Evolutionary conservation across 1,140 invertebrate genomes (phyloP), one percentile per base, ranked within the genome.

Genomic region (Zophobas morio): DNA sequence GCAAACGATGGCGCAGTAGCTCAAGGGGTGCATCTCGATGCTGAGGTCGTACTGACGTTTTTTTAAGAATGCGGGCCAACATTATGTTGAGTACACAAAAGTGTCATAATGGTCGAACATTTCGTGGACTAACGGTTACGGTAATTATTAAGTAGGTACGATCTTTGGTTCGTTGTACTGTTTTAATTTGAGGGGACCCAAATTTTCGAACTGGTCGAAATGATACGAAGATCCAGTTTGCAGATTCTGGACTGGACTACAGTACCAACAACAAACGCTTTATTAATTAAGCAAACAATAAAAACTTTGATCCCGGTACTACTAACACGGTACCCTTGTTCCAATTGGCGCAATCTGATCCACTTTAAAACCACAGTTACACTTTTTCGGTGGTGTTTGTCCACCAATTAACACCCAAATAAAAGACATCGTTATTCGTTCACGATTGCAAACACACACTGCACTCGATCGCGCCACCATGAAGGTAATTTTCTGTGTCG

Each of bases 1-100:
- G 42, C 3, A 46, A 46, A 8, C 42, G 42, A 46, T 20, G 20
- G 20, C 20, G 20, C 20, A 20, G 20, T 20, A 20, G 20, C 20
- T 20, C 20, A 20, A 20, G 20, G 42, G 8, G 3, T 46, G 42
- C 42, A 46, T 46, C 42, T 46, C 8, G 42, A 4, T 46, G 8
- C 3, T 3, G 3, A 8, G 3, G 42, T 46, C 42, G 42, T 46
- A 46, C 8, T 46, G 8, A 46, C 42, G 42, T 46, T 51, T 51
- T 51, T 4, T 51, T 6, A 20, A 51, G n/a, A 51, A 51, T 20
- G 3, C 20, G 20, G 49, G 20, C n/a, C 4, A 51, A 51, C 4
- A 51, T 46, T 46, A 51, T 51, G 49, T 51, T 51, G 20, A 6
- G 49, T 51, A 51, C 49, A 51, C 49, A 51, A 20, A 51, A n/a